Base-by-base conservation (phyloP, 2,888 invertebrate genomes). In the Eupithecia pulchellata region DNA sequence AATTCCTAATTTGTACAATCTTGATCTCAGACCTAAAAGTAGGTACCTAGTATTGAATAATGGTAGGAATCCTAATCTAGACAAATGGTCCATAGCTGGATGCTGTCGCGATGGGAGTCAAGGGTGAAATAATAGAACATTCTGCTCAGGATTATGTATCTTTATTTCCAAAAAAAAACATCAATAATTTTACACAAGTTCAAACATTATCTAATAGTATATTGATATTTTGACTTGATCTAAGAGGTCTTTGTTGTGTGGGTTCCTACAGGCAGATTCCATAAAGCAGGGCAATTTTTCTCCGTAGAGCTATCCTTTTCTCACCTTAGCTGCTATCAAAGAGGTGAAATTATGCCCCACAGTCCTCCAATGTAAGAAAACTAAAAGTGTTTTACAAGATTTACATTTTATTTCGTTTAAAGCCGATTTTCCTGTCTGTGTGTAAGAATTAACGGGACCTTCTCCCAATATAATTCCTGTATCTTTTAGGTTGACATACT, bases 61-160 rank as follows among this genome's bases (percentile, higher is more conserved):
- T n/a, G n/a, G n/a, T n/a, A n/a, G n/a, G n/a, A n/a, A n/a, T n/a
- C n/a, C n/a, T 4, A 32, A 32, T 32, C 32, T 32, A 6, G 32
- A 32, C 6, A 32, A 32, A 32, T 32, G 32, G 32, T 32, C 32
- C 32, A 5, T 32, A 32, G 32, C 32, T 6, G 6, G 32, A 32
- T 32, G 6, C 32, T 32, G 6, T 32, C 32, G 32, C 32, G 6
- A 6, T 11, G 30, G 57, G 60, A 29, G 42, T 17, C 5, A 29
- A 32, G 60, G 39, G 17, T 13, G 79, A 79, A 89, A 85, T 86
- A 86, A 89, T 80, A 83, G 89, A 86, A 84, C 81, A 87, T 81
- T 89, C 79, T 93, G 92, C 91, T 91, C 92, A 88, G 92, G 91
- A 93, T 86, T 92, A 91, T 84, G 89, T 91, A 91, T 91, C 91